Percentiles rank a stretch among this genome's conserved stretches.
phyloP scores from a whole-genome alignment of 2,797 vertebrate species.

The Ctenochaetus hawaiiensis region DNA sequence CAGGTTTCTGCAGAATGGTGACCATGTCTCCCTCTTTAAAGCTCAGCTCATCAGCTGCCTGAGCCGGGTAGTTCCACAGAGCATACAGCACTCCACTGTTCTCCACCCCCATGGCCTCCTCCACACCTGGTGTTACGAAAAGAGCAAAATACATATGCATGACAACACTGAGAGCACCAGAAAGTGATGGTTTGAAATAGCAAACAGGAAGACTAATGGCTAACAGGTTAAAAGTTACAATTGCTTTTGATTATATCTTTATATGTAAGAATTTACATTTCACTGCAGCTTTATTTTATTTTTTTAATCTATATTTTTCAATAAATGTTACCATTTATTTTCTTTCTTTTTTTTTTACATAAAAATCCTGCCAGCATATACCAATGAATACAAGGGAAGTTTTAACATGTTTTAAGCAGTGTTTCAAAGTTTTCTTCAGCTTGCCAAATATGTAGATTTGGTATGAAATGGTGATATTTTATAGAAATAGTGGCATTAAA shows the following conservation, averaged over 20 bases:
- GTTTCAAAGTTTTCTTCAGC: neutral
- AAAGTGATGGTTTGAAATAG: neutral
- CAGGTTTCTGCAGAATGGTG: slow-evolving; percentile 90
- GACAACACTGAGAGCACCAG: neutral
- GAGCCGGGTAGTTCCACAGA: slow-evolving; percentile 91
- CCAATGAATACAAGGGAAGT: neutral
- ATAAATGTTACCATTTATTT: neutral
- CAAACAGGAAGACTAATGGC: too few relatives aligned
- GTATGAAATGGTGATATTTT: neutral
- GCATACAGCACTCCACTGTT: slow-evolving; percentile 91
- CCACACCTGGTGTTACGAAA: slow-evolving; percentile 82
- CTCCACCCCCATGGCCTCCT: slow-evolving; percentile 90
- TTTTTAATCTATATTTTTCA: neutral
- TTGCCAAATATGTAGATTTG: neutral
- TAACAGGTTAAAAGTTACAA: neutral
- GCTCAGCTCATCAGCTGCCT: slow-evolving; percentile 90
- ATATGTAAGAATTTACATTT: neutral
- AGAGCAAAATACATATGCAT: neutral
- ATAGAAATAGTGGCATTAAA: neutral
- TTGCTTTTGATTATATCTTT: neutral
- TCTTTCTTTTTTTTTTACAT: neutral
- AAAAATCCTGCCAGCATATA: neutral
- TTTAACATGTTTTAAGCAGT: neutral
- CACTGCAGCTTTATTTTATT: neutral
- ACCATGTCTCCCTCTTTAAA: slow-evolving; percentile 93